phyloP scores from a whole-genome alignment of 2,797 vertebrate species.

The Lophura swinhoii region DNA sequence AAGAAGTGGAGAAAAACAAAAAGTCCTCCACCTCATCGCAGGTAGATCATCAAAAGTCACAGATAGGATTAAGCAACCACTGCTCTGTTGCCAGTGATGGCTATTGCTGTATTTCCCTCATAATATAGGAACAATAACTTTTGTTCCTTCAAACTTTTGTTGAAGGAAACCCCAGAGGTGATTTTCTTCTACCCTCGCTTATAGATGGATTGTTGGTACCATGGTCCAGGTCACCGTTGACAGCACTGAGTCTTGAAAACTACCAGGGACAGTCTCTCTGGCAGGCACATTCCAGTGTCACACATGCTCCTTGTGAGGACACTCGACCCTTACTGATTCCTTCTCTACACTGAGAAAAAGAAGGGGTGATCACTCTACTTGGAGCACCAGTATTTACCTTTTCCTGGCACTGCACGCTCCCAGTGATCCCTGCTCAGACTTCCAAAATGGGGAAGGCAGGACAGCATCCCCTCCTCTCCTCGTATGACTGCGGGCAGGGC shows the following conservation, averaged over 20 bases:
- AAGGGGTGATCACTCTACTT: background rate
- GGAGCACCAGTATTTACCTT: background rate
- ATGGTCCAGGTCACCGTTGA: background rate
- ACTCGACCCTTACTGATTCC: background rate
- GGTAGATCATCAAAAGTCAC: background rate
- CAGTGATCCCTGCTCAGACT: background rate
- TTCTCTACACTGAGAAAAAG: background rate
- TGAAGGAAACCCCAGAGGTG: background rate
- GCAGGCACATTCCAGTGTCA: background rate
- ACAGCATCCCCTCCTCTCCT: background rate
- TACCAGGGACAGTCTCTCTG: background rate
- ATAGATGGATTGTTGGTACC: background rate
- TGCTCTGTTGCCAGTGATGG: background rate
- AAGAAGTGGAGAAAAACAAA: background rate
- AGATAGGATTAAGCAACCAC: background rate
- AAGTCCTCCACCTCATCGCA: rapidly evolving
- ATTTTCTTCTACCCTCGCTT: background rate
- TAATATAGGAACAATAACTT: rapidly evolving
- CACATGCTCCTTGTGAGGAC: background rate
- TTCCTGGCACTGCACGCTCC: background rate
- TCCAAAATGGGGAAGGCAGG: background rate
- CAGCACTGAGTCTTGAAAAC: background rate
- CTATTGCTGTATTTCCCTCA: background rate
- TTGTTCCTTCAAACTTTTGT: background rate
- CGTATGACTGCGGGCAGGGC: rapidly evolving